Evolutionary conservation across 2,888 invertebrate genomes (phyloP), one percentile per base, ranked within the genome.

Genomic region (Lampropteryx suffumata): DNA sequence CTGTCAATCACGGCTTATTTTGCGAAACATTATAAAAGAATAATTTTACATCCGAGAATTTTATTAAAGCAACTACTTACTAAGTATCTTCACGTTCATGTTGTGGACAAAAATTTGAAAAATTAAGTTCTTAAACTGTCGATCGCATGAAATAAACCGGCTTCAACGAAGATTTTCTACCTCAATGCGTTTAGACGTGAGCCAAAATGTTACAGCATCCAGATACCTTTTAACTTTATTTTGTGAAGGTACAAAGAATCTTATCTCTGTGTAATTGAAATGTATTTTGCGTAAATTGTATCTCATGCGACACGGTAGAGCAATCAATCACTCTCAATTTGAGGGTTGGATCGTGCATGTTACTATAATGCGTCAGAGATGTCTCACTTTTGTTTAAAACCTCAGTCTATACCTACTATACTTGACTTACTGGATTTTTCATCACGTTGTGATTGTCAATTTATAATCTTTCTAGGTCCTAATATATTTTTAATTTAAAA

Each of bases 261-360:
- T 27, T 40, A 40, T 47, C 33, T 33, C 9, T 1, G 9, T n/a
- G 46, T 39, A 21, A 27, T 39, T 37, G 26, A 33, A 47, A 32
- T 28, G 27, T 4, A 32, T 28, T 47, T 40, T 28, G 40, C 28
- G 12, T 28, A 27, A 33, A 32, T 26, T 8, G 14, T 10, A 24
- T 24, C 7, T 7, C 9, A 27, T 26, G 34, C 27, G 10, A 17
- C 36, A 36, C 29, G 40, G 24, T 24, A 13, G 12, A 41, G 41
- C 24, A 9, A 48, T 48, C 48, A 48, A 48, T 48, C 48, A 42
- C 21, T 48, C 35, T 35, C 29, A 48, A 48, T 30, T 30, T 35
- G 12, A 24, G 9, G 7, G 13, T 8, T 27, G 32, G 40, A 35
- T 40, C 33, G n/a, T n/a, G n/a, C n/a, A 34, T 4, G 41, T n/a